A percentile compares a stretch with the other conserved stretches of the same genome.
Evolutionary conservation across 2,797 vertebrate species (phyloP).

Genomic region (Chiroxiphia lanceolata): DNA sequence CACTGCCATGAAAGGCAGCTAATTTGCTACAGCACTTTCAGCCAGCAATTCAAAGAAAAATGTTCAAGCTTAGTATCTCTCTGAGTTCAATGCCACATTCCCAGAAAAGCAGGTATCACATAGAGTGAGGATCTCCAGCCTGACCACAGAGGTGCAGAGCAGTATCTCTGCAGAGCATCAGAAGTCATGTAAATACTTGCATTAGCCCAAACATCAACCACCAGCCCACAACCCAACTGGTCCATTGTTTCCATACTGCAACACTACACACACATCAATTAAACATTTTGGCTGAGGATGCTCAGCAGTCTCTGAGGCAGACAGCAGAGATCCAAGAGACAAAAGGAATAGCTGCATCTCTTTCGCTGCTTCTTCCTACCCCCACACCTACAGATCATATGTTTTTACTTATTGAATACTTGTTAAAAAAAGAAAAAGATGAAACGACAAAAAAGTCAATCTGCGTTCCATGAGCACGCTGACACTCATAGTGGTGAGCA

Average conservation of each 20-base stretch:
- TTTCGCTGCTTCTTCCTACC: background rate
- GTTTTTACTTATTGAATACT: conserved; percentile 23
- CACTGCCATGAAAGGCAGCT: background rate
- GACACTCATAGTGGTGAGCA: background rate
- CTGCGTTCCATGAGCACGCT: background rate
- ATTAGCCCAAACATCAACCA: background rate
- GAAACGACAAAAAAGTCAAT: background rate
- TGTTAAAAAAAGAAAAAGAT: conserved; percentile 3
- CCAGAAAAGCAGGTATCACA: background rate
- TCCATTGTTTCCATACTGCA: background rate
- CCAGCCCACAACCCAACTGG: background rate
- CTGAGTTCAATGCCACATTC: background rate
- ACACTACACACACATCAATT: background rate
- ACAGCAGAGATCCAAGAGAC: background rate
- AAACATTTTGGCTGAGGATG: background rate
- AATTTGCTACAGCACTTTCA: conserved; percentile 8
- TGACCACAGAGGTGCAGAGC: background rate
- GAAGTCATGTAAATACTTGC: background rate
- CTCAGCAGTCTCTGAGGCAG: background rate
- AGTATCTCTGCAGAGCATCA: background rate
- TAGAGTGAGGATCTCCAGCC: background rate
- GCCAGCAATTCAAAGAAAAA: background rate
- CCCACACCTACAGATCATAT: conserved; percentile 1
- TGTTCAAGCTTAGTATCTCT: background rate
- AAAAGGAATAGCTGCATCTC: conserved; percentile 14